A percentile compares a stretch with the other conserved stretches of the same genome.
These are phyloP conservation scores for Actinemys pallida DNA, from an alignment of 2,113 vertebrate genomes.

Conservation along the genomic window DNA sequence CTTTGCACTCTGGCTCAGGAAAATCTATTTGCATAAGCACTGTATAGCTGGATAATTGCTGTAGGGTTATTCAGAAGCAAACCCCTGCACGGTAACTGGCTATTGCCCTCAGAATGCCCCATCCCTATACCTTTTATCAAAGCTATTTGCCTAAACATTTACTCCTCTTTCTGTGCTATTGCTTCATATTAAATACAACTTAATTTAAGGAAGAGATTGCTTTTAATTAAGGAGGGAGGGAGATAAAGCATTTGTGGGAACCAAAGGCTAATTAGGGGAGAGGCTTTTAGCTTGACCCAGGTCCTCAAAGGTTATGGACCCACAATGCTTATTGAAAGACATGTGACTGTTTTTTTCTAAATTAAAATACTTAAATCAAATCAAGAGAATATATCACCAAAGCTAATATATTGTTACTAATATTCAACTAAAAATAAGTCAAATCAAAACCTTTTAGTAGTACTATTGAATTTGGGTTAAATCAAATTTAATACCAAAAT, in stretches of 20 bases:
- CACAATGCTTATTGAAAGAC: background rate
- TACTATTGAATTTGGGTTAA: background rate
- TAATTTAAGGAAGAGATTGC: background rate
- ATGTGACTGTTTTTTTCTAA: background rate
- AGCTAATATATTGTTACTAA: background rate
- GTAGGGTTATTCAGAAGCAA: background rate
- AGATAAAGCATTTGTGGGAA: background rate
- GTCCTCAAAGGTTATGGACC: background rate
- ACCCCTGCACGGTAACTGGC: background rate
- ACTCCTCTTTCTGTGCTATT: background rate
- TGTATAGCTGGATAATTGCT: background rate
- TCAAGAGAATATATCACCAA: background rate
- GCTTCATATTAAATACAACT: background rate
- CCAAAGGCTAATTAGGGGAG: too few relatives aligned
- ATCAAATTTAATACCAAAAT: background rate
- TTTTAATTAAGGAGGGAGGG: background rate
- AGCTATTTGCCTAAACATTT: background rate
- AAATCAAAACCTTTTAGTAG: too few relatives aligned
- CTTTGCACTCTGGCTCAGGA: background rate
- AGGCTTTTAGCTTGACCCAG: background rate
- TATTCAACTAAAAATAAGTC: background rate
- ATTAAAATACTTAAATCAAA: background rate
- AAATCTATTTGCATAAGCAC: conserved; percentile 45
- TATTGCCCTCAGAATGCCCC: background rate
- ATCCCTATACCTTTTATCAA: background rate